Percentiles rank a stretch among this genome's conserved stretches.
Conservation (phyloP, 2,113 vertebrate genomes). For the Ictidomys tridecemlineatus region DNA sequence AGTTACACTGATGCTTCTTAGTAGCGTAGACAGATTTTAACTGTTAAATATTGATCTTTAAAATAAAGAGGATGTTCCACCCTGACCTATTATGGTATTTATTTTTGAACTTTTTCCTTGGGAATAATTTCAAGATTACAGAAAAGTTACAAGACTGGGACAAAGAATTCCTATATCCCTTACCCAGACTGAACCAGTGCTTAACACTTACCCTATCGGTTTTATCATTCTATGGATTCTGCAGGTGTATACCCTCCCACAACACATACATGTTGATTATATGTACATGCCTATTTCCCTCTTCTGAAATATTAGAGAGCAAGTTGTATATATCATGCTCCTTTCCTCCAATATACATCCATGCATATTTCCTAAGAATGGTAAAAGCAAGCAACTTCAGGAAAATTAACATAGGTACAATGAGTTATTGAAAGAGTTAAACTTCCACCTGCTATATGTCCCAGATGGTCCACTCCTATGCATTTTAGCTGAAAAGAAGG, state of each 20-base stretch:
- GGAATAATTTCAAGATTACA: background rate
- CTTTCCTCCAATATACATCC: background rate
- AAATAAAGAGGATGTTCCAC: background rate
- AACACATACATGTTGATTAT: background rate
- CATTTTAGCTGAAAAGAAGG: background rate
- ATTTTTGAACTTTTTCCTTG: conserved; percentile 19
- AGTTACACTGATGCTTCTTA: background rate
- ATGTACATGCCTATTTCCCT: background rate
- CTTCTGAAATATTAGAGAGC: background rate
- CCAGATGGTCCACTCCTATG: background rate
- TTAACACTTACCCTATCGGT: background rate
- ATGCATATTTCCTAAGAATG: background rate
- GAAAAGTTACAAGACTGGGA: background rate
- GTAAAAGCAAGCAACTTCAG: background rate
- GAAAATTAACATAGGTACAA: background rate
- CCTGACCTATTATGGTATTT: background rate
- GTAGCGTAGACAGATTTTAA: background rate
- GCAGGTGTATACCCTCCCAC: background rate
- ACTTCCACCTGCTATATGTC: background rate
- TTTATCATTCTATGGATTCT: background rate
- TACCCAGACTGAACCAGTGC: background rate
- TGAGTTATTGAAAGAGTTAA: background rate
- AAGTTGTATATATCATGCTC: background rate
- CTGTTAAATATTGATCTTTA: background rate
- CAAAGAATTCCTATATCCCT: background rate